A percentile compares a stretch with the other conserved stretches of the same genome.
Evolutionary conservation across 2,888 invertebrate genomes (phyloP).

Genomic region (Lycia hirtaria): DNA sequence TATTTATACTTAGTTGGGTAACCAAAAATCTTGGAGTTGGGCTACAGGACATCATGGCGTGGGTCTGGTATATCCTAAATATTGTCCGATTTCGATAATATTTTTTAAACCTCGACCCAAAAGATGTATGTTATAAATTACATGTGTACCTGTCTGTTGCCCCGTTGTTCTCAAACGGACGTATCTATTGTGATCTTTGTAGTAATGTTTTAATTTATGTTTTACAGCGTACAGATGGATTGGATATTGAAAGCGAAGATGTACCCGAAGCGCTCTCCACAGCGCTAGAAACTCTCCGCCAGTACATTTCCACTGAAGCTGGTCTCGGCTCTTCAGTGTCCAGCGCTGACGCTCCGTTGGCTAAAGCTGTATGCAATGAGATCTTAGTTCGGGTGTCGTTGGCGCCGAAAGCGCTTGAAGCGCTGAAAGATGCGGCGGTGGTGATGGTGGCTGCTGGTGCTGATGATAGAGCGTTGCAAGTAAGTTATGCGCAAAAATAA

Average conservation of each 20-base stretch:
- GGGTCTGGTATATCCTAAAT: too few species aligned
- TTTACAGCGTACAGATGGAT: constrained; percentile 69
- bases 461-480: constrained; percentile 72
- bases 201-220: too few species aligned
- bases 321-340: constrained; percentile 43
- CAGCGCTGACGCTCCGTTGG: constrained; percentile 57
- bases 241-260: constrained; percentile 74
- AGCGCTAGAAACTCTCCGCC: constrained; percentile 69
- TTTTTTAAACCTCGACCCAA: too few species aligned
- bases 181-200: too few species aligned
- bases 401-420: constrained; percentile 62
- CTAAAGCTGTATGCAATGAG: constrained; percentile 67
- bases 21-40: too few species aligned
- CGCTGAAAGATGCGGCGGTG: constrained; percentile 88
- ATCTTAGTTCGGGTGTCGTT: constrained; percentile 69
- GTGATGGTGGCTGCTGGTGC: constrained; percentile 65
- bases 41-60: too few species aligned
- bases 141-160: too few species aligned
- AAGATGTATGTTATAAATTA: too few species aligned
- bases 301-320: constrained; percentile 57
- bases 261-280: constrained; percentile 69
- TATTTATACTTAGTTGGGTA: too few species aligned
- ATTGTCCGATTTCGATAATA: too few species aligned
- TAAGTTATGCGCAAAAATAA: too few species aligned
- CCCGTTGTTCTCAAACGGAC: too few species aligned